Base-by-base conservation (phyloP, 2,888 invertebrate species). In the Theretra japonica region DNA sequence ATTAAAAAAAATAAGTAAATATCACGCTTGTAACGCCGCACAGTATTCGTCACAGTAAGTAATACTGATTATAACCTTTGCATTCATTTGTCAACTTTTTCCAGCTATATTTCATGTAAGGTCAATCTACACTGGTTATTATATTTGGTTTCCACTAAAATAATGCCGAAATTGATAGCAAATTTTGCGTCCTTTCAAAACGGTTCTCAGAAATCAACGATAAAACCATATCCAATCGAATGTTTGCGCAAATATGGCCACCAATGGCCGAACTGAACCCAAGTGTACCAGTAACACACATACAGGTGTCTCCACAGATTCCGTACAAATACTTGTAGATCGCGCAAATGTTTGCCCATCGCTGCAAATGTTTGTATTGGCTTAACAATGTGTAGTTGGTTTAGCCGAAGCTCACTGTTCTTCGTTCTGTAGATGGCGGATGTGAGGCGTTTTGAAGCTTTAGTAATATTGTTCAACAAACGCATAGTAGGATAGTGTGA, bases 241-340 rank as follows among this genome's bases (percentile, higher is more conserved):
- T 21, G 41, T 33, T 62, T 41, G 41, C 21, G 21, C 33, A 62
- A 62, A 62, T 15, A 41, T 11, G 21, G n/a, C 33, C n/a, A 60
- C 28, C 62, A 62, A 62, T 62, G 62, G 21, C 33, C 62, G 21
- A 4, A 21, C 41, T 41, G 15, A 41, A 21, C 62, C 15, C 21
- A 41, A 41, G 11, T 41, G 62, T 41, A 21, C 11, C n/a, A 41
- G 33, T 60, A 62, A 62, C 62, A 62, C 33, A 62, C n/a, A 60
- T 60, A n/a, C 62, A 62, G 62, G 33, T 62, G 62, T 62, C 62
- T 41, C 41, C 33, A 62, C 62, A 6, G 33, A 41, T 41, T 62
- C 41, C 21, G 62, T 41, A 41, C 62, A 62, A 62, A 62, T 41
- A 62, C 33, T 62, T 62, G 62, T 62, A 15, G 41, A 41, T 41